Conservation (phyloP, 2,888 invertebrate genomes). For the Lottia gigantea region DNA sequence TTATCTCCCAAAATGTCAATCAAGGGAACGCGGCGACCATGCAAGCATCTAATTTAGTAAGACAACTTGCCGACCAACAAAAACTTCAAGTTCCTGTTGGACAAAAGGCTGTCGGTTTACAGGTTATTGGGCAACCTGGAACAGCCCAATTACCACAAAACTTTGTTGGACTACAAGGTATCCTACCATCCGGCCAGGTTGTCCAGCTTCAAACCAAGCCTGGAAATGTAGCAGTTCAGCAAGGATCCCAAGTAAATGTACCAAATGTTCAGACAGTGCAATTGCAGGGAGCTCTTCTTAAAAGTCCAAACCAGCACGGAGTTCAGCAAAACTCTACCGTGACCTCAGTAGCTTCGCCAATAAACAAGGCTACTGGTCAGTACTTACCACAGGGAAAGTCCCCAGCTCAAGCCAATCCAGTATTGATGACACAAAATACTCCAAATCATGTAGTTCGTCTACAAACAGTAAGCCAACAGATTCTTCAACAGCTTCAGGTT, state of each 20-base stretch:
- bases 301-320: not conserved
- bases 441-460: not conserved
- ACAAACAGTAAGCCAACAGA: not conserved
- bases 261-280: not conserved
- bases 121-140: not conserved
- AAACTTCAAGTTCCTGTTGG: not conserved
- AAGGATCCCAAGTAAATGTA: not conserved
- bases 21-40: not conserved
- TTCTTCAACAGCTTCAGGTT: not conserved
- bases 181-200: not conserved
- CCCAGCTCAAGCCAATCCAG: not conserved
- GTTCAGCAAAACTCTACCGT: not conserved
- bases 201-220: not conserved
- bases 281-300: not conserved
- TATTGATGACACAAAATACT: not conserved
- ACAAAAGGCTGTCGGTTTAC: not conserved
- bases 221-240: not conserved
- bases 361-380: not conserved
- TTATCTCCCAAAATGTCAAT: not conserved
- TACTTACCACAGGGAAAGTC: not conserved
- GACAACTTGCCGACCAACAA: not conserved
- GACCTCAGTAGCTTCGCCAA: not conserved
- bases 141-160: not conserved
- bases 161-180: not conserved
- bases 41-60: constrained; percentile 3